Conservation (phyloP, 2,888 invertebrate species). For the Lycaena phlaeas region DNA sequence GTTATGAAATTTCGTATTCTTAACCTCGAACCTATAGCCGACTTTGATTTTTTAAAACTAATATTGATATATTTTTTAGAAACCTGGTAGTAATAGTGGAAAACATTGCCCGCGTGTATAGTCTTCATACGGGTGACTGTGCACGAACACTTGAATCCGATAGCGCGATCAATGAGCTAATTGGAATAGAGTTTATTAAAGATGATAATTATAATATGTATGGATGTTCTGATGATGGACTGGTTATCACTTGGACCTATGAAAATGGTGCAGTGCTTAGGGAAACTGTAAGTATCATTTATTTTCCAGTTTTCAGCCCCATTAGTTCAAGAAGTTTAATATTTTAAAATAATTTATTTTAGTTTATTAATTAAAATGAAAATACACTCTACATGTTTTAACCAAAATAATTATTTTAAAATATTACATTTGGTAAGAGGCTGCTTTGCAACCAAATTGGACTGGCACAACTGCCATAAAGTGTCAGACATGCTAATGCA, state of each 20-base stretch:
- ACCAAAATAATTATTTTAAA: too few species aligned
- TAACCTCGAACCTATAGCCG: too few species aligned
- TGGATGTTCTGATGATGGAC: constrained; percentile 52
- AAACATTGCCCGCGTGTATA: constrained; percentile 55
- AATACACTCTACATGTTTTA: too few species aligned
- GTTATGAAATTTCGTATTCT: too few species aligned
- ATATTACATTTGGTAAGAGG: too few species aligned
- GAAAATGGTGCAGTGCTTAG: constrained; percentile 59
- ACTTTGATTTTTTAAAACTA: not conserved
- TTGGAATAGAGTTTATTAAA: constrained; percentile 49
- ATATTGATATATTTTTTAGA: constrained; percentile 31
- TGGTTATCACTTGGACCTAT: constrained; percentile 60
- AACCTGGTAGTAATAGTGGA: constrained; percentile 57
- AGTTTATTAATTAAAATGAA: too few species aligned
- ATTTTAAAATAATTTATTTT: too few species aligned
- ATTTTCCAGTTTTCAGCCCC: too few species aligned
- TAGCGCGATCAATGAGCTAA: constrained; percentile 34
- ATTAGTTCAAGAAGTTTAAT: too few species aligned
- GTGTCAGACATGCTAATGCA: too few species aligned
- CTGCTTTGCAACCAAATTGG: too few species aligned
- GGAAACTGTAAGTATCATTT: constrained; percentile 41
- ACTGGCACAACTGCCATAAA: too few species aligned
- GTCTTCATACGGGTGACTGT: constrained; percentile 56
- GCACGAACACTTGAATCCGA: constrained; percentile 55
- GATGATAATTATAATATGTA: constrained; percentile 56